A percentile compares a stretch with the other conserved stretches of the same genome.
These are phyloP conservation scores for Myotis vivesi DNA, from an alignment of 2,797 vertebrate species.

Conservation along the genomic window DNA sequence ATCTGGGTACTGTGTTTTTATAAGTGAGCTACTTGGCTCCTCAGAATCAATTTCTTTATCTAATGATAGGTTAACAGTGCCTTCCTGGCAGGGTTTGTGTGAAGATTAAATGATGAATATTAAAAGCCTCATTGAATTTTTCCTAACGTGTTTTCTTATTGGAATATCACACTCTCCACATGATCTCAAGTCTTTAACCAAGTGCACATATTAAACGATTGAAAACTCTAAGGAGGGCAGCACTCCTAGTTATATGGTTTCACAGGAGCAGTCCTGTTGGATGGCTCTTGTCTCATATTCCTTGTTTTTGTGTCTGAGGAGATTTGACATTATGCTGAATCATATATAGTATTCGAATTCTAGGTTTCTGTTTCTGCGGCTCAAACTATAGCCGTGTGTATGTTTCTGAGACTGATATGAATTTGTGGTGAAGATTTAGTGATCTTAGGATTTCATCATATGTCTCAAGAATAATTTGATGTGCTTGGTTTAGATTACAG, in stretches of 20 bases:
- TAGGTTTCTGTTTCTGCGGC: background rate
- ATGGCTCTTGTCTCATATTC: background rate
- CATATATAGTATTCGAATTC: background rate
- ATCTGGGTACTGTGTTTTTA: background rate
- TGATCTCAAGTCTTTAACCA: background rate
- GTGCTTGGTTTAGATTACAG: background rate
- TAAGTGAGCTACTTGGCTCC: background rate
- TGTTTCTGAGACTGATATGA: background rate
- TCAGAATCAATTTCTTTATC: background rate
- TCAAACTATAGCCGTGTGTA: background rate
- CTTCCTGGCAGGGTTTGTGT: background rate
- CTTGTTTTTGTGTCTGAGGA: background rate
- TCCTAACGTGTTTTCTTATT: background rate
- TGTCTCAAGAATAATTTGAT: background rate
- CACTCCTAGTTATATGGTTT: background rate
- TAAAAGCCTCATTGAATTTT: conserved; percentile 22
- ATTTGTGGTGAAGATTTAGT: conserved; percentile 4
- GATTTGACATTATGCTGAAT: background rate
- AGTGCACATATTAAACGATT: background rate
- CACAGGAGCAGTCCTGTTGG: background rate
- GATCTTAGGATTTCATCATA: background rate
- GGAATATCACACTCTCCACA: background rate
- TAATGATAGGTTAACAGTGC: background rate
- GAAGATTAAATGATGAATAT: conserved; percentile 16
- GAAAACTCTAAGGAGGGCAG: background rate